These are phyloP conservation scores for Tapirus indicus DNA, from an alignment of 2,797 vertebrate genomes.

Conservation along the genomic window DNA sequence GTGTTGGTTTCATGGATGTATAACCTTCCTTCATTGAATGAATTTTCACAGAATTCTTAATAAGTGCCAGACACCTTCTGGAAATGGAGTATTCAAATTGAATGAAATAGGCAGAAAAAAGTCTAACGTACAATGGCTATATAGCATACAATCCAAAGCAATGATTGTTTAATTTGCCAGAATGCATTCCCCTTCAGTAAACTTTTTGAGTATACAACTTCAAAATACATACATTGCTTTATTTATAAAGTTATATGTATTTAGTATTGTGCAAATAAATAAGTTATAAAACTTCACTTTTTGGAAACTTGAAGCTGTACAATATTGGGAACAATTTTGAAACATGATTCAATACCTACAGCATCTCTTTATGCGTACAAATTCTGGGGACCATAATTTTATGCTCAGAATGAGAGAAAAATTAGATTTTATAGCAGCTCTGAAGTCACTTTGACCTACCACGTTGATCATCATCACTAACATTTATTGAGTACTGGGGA, in stretches of 20 bases:
- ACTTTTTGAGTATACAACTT: background rate
- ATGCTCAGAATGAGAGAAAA: background rate
- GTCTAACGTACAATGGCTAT: background rate
- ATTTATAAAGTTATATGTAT: background rate
- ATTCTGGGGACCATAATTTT: background rate
- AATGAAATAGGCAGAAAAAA: background rate
- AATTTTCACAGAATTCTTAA: background rate
- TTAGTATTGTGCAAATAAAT: background rate
- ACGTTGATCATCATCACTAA: background rate
- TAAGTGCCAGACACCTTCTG: background rate
- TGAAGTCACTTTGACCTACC: background rate
- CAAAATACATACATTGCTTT: background rate
- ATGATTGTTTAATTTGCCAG: background rate
- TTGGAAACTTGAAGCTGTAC: background rate
- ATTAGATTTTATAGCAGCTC: background rate
- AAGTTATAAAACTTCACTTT: background rate
- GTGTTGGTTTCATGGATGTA: background rate
- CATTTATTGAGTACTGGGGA: background rate
- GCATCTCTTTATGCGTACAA: background rate
- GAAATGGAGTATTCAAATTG: background rate
- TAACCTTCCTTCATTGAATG: background rate
- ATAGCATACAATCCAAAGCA: background rate
- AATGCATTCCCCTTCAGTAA: background rate
- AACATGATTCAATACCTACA: background rate
- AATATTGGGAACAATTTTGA: background rate